Evolutionary conservation across 2,888 invertebrate genomes (phyloP), one percentile per base, ranked within the genome.

Genomic region (Dorcus parallelipipedus): DNA sequence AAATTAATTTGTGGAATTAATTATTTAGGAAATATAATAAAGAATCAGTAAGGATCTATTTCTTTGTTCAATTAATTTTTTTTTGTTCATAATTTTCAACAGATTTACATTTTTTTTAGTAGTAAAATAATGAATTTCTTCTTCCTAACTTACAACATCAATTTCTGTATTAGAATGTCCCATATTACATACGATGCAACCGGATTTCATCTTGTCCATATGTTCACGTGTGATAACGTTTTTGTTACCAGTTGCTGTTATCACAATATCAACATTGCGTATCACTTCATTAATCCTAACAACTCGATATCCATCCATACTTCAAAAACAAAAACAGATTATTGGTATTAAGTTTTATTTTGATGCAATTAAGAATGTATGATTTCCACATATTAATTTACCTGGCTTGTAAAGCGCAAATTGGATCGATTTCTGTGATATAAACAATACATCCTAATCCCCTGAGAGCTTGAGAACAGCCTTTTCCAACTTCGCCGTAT

Each of bases 221-320:
- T 95, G 95, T 67, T 95, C 95, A 3, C 95, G 84, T 0, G 92
- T 93, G 20, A 97, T 95, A 5, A 97, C 97, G 73, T 96, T 95
- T 79, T 97, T 97, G 78, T 97, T 97, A 38, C 97, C 97, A 0
- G 97, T 97, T 50, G 97, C 97, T n/a, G 97, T 97, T 68, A 97
- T 92, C 47, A 97, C 90, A 73, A 97, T 94, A 78, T 97, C 97
- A 58, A 96, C 93, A 77, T 89, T 91, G 54, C 95, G 86, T 65
- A 91, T 90, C 39, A 97, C 95, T 83, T 97, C 97, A 73, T 93
- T 95, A 62, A 97, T 79, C 80, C 96, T 95, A 54, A 97, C 93
- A 40, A 97, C 96, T 71, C 95, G 87, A 77, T 92, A 96, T 0
- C 97, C 97, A 74, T 97, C 97, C 97, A 97, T 97, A 70, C 94